Evolutionary conservation across 2,113 vertebrate genomes (phyloP).

Genomic region (Dasyornis broadbenti): DNA sequence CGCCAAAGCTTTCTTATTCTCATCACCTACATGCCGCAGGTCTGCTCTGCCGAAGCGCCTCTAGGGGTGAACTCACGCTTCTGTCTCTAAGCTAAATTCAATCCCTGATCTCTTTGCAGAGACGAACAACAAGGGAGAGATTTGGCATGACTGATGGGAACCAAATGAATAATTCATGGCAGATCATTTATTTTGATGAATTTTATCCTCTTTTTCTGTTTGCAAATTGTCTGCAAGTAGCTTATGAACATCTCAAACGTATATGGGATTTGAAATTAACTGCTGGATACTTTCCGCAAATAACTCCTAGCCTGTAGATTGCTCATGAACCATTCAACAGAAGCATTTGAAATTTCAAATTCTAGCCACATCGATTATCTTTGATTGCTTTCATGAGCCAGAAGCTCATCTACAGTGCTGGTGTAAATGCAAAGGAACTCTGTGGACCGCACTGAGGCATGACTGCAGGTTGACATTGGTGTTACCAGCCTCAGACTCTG

Average conservation of each 20-base stretch:
- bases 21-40: conserved; percentile 38
- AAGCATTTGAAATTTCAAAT: conserved; percentile 27
- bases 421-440: background rate
- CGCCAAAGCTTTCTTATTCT: conserved; percentile 13
- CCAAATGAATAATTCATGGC: conserved; percentile 61
- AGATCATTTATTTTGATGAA: conserved; percentile 58
- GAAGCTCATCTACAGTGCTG: background rate
- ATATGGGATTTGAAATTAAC: conserved; percentile 56
- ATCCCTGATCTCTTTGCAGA: conserved; percentile 34
- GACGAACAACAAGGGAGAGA: conserved; percentile 40
- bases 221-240: conserved; percentile 59
- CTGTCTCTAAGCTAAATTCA: conserved; percentile 51
- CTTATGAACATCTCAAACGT: conserved; percentile 46
- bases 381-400: conserved; percentile 11
- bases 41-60: conserved; percentile 39
- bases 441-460: fast-evolving
- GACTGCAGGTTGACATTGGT: background rate
- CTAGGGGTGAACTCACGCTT: conserved; percentile 24
- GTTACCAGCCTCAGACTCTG: background rate
- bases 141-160: conserved; percentile 46
- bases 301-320: conserved; percentile 24
- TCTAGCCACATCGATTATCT: conserved; percentile 13
- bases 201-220: conserved; percentile 61
- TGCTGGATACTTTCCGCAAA: conserved; percentile 28
- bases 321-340: background rate